Evolutionary conservation across 2,113 vertebrate species (phyloP).

Genomic region (Athene noctua): DNA sequence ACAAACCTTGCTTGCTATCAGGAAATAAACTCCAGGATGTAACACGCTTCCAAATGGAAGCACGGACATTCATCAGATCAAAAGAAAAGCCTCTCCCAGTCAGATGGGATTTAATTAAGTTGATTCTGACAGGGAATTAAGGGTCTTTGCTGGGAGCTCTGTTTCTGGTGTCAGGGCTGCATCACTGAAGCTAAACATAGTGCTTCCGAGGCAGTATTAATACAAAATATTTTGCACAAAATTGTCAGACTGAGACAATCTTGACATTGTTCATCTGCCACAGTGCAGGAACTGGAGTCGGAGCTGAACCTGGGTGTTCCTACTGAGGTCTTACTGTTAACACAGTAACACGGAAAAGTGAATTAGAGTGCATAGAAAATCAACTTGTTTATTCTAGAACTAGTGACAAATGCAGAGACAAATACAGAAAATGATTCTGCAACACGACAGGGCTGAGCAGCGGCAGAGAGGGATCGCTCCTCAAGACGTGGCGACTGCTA

Average conservation of each 20-base stretch:
- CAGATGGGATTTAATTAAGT: conserved; percentile 57
- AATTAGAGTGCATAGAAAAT: neutral
- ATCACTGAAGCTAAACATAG: neutral
- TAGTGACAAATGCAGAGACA: neutral
- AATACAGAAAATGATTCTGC: neutral
- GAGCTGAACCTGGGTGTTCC: neutral
- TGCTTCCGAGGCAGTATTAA: neutral
- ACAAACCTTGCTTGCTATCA: neutral
- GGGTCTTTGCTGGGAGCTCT: conserved; percentile 22
- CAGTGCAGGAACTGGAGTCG: neutral
- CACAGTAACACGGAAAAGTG: neutral
- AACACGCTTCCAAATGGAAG: neutral
- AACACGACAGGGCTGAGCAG: neutral
- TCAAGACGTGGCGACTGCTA: rapidly evolving
- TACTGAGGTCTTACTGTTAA: neutral
- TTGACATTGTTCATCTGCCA: neutral
- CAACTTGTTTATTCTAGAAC: neutral
- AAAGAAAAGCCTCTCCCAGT: neutral
- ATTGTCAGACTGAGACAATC: neutral
- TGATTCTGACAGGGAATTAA: conserved; percentile 50
- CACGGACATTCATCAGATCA: neutral
- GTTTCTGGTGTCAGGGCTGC: neutral
- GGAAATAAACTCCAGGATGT: neutral
- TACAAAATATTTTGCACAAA: neutral
- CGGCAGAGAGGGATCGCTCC: rapidly evolving